phyloP scores from a whole-genome alignment of 23 tunicate genomes.

The Oikopleura dioica region DNA sequence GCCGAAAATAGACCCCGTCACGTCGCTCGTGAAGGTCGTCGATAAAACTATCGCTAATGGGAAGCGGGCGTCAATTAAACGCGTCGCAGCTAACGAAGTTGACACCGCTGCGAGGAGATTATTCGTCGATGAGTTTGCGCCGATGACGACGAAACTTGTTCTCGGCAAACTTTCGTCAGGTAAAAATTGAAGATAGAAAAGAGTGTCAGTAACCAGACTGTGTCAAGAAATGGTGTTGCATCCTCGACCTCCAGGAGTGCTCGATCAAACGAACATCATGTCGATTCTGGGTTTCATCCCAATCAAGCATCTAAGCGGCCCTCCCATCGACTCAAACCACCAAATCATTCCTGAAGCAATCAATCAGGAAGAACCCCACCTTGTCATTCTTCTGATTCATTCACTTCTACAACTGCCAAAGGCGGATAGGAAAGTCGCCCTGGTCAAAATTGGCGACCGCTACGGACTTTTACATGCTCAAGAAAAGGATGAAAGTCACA shows the following conservation, averaged over 20 bases:
- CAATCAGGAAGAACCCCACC: neutral
- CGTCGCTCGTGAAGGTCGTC: neutral
- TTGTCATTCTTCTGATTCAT: neutral
- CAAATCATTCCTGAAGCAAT: neutral
- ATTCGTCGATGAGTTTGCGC: neutral
- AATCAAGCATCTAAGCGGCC: neutral
- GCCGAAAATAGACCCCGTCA: neutral
- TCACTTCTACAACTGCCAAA: neutral
- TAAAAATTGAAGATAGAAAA: too few relatives aligned
- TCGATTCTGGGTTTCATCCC: neutral
- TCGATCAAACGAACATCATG: neutral
- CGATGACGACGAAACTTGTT: neutral
- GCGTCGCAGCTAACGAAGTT: neutral
- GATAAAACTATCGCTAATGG: neutral
- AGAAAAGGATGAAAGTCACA: neutral
- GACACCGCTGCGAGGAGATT: neutral
- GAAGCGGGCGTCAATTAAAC: neutral
- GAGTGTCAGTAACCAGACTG: too few relatives aligned
- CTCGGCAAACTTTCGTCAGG: neutral
- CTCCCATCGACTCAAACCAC: neutral
- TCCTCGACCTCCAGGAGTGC: constrained; percentile 1
- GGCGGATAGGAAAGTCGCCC: neutral
- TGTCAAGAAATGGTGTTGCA: neutral
- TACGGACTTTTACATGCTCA: neutral
- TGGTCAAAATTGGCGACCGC: neutral